Evolutionary conservation across 2,113 vertebrate genomes (phyloP), one percentile per base, ranked within the genome.

Genomic region (Condylura cristata): DNA sequence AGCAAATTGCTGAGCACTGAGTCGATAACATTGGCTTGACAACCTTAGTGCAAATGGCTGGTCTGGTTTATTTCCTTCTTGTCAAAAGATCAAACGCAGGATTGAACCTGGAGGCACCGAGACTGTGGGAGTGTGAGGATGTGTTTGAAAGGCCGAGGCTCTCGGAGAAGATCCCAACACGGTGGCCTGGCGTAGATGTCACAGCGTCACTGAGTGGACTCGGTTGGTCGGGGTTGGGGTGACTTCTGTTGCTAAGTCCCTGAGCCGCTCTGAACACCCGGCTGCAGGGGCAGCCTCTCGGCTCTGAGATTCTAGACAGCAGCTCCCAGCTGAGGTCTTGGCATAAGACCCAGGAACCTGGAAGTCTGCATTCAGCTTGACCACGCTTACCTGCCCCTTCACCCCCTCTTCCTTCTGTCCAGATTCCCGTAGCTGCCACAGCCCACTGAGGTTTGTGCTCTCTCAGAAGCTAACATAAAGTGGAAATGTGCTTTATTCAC

Each of bases 401-500:
- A 91, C 90, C 79, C 14, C 28, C 26, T 63, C 86, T 61, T 90
- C 96, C 17, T 30, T 72, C 39, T 41, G 81, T 46, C 86, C 76
- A 94, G 89, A 75, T 90, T 93, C 89, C 86, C 71, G 20, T 6
- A 70, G 88, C 93, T 85, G 71, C 83, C 92, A 97, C 91, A 87
- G 79, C 75, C 94, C 58, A 3, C 87, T 84, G 84, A 5, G 79
- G 46, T 72, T 95, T 97, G 97, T 98, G 97, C 97, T 98, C 94
- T 97, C 87, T 96, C 34, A n/a, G 83, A 94, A 82, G 41, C 85
- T 96, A 97, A 96, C 81, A 93, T 12, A 79, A 88, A 93, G 80
- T 86, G 78, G 74, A 96, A 93, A 97, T 98, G 97, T 98, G 98
- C 97, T 98, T 94, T 97, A 95, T 95, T 92, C 24, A 63, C 48